These are phyloP conservation scores for Acrossocheilus wenchowensis DNA, from an alignment of 2,797 vertebrate species.

Conservation along the genomic window DNA sequence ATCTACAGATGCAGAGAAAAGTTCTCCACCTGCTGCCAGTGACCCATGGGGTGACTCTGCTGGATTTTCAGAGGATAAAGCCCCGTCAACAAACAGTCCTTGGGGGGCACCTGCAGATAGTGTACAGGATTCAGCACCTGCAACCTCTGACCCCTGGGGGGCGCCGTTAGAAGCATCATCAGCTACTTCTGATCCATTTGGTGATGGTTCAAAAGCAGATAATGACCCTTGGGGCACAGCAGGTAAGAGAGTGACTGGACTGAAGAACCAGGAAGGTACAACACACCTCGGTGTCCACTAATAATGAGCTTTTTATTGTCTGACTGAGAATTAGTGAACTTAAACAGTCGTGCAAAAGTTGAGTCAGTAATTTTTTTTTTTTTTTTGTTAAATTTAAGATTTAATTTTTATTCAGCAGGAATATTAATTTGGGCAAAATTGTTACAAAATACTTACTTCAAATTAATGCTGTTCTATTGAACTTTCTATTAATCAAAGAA, in stretches of 20 bases:
- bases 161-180: constrained; percentile 44
- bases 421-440: background rate
- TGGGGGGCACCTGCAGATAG: constrained; percentile 75
- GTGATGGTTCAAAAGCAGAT: constrained; percentile 66
- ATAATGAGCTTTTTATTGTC: background rate
- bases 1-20: constrained; percentile 44
- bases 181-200: constrained; percentile 70
- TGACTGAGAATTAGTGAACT: background rate
- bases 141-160: constrained; percentile 68
- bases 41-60: constrained; percentile 75
- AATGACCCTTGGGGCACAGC: constrained; percentile 75
- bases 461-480: background rate
- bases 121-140: constrained; percentile 43
- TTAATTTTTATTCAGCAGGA: background rate
- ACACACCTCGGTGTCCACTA: background rate
- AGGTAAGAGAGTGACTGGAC: constrained; percentile 66
- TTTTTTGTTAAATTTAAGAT: no score
- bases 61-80: constrained; percentile 23
- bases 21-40: constrained; percentile 10
- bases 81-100: constrained; percentile 66
- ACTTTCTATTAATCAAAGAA: background rate
- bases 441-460: background rate
- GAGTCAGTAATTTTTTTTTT: background rate
- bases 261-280: background rate
- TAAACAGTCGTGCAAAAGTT: background rate